Evolutionary conservation across 2,888 invertebrate species (phyloP), one percentile per base, ranked within the genome.

Genomic region (Steromphala cineraria): DNA sequence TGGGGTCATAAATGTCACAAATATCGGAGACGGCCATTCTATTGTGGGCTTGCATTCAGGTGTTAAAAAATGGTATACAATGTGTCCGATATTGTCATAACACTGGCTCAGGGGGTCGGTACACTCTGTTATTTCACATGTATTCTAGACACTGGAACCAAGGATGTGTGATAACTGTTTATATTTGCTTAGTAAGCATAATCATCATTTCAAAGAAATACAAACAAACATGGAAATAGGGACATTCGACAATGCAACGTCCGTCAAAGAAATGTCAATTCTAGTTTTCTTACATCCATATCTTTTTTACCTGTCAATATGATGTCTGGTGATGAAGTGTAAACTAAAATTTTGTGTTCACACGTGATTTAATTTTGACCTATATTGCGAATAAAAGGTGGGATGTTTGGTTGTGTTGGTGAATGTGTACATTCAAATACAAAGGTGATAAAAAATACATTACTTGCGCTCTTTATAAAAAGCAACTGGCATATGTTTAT

Each of bases 61-160:
- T 71, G 71, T 71, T 71, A 71, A 71, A 71, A 71, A 31, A 36
- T 36, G 15, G 40, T 71, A 71, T 71, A 36, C 71, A 71, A 19
- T 71, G 28, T 36, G 36, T 19, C 36, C n/a, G 40, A 36, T 71
- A 71, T 71, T 71, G 71, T 71, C 40, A 71, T 71, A 36, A 71
- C 40, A 31, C 28, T 62, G 62, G 24, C 24, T 13, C 21, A 28
- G 24, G 71, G 71, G 71, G 24, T 19, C 17, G 36, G 40, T 71
- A 17, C 36, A 36, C 40, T 46, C 19, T 28, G 28, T 62, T 62
- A 17, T 62, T 62, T 28, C 28, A 62, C 21, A 21, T 8, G 28
- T 17, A 21, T 7, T 15, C 15, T 24, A 3, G 62, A 62, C 62
- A 62, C 62, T 62, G 24, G 28, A 24, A 28, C 62, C 62, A 24